These are phyloP conservation scores for Henricia sp. DNA, from an alignment of 53 echinoderm and acorn worm genomes.

Conservation along the genomic window DNA sequence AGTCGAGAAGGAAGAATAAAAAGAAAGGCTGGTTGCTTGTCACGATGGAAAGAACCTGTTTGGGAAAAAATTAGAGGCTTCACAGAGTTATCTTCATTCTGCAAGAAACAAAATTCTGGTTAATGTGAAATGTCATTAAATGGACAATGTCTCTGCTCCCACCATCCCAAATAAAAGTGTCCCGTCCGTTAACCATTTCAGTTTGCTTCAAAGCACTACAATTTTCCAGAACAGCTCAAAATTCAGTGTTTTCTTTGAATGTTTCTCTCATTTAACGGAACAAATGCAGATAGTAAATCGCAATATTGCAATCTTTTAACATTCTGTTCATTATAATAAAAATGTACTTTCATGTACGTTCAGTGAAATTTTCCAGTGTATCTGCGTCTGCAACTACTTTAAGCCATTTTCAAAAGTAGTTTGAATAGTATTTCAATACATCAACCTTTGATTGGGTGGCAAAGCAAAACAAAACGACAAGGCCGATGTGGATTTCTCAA, in stretches of 20 bases:
- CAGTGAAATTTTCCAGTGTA: not conserved
- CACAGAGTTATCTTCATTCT: not conserved
- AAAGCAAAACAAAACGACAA: constrained; percentile 58
- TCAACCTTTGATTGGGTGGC: constrained; percentile 60
- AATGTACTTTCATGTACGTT: too few species aligned
- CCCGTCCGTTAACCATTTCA: constrained; percentile 11
- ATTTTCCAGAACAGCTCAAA: constrained; percentile 35
- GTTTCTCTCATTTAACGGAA: not conserved
- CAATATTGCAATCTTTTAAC: too few species aligned
- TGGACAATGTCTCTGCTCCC: constrained; percentile 51
- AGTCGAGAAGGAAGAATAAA: constrained; percentile 51
- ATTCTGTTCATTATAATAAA: too few species aligned
- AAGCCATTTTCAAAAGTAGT: constrained; percentile 65
- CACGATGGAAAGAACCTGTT: constrained; percentile 42
- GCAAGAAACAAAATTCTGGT: constrained; percentile 24
- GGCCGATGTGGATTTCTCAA: constrained; percentile 40
- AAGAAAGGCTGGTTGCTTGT: not conserved
- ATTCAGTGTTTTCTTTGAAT: not conserved
- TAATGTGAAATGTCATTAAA: constrained; percentile 21
- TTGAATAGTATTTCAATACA: constrained; percentile 63
- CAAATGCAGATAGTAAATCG: too few species aligned
- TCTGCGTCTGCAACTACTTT: constrained; percentile 53
- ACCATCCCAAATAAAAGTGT: constrained; percentile 34
- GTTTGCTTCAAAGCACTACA: constrained; percentile 12
- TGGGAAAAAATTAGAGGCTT: not conserved